A percentile compares a stretch with the other conserved stretches of the same genome.
Evolutionary conservation across 2,888 invertebrate genomes (phyloP).

Genomic region (Lycaena phlaeas): DNA sequence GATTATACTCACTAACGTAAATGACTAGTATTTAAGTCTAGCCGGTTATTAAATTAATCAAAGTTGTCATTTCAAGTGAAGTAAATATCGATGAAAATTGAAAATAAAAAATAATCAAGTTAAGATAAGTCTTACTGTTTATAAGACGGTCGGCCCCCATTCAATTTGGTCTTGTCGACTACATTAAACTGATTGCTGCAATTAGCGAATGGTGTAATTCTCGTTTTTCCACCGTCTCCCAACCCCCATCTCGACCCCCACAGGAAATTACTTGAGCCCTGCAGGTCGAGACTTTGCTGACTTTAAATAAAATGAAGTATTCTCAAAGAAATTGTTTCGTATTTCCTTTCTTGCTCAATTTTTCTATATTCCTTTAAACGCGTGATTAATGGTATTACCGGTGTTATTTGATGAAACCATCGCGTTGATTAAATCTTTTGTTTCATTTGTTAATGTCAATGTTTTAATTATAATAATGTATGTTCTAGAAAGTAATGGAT

Average conservation of each 20-base stretch:
- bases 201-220: conserved; percentile 70
- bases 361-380: background rate
- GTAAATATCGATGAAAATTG: conserved; percentile 1
- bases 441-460: too few species aligned
- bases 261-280: conserved; percentile 64
- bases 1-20: too few species aligned
- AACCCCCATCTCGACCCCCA: conserved; percentile 27
- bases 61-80: too few species aligned
- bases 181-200: conserved; percentile 71
- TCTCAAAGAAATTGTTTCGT: conserved; percentile 60
- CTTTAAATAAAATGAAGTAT: conserved; percentile 66
- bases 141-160: conserved; percentile 43
- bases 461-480: too few species aligned
- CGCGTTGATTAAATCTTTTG: background rate
- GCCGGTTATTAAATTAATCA: too few species aligned
- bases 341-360: conserved; percentile 46
- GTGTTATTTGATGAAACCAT: background rate
- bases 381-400: too few species aligned
- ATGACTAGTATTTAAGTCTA: too few species aligned
- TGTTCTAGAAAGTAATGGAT: too few species aligned
- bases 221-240: conserved; percentile 58
- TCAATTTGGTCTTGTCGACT: conserved; percentile 59
- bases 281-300: conserved; percentile 53
- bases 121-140: conserved; percentile 32
- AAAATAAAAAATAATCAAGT: conserved; percentile 18